These are phyloP conservation scores for Notodonta ziczac DNA, from an alignment of 2,888 invertebrate species.

Conservation along the genomic window DNA sequence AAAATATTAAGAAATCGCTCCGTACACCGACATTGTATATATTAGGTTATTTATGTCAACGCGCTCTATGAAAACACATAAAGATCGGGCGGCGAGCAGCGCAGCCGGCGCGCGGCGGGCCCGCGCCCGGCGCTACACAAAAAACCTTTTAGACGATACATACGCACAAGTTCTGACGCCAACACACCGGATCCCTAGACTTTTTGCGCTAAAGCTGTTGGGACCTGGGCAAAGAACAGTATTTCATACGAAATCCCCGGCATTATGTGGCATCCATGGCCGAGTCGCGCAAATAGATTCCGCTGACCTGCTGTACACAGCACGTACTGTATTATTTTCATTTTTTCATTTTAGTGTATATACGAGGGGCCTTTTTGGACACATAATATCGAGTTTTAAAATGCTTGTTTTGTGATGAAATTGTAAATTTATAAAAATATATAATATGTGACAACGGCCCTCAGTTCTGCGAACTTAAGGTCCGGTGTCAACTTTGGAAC, in stretches of 20 bases:
- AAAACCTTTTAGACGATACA: slow-evolving; percentile 42
- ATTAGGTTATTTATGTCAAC: slow-evolving; percentile 28
- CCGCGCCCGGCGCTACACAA: slow-evolving; percentile 20
- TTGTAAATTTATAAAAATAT: no score
- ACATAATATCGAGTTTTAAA: no score
- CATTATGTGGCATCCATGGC: slow-evolving; percentile 10
- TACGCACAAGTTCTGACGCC: slow-evolving; percentile 28
- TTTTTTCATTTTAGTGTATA: neutral
- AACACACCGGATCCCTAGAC: slow-evolving; percentile 27
- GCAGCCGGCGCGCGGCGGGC: neutral
- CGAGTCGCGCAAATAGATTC: neutral
- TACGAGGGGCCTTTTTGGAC: no score
- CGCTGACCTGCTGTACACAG: neutral
- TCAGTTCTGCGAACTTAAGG: no score
- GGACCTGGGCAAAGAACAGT: slow-evolving; percentile 22
- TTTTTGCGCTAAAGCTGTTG: slow-evolving; percentile 28
- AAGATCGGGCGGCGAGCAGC: slow-evolving; percentile 5
- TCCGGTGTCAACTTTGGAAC: no score
- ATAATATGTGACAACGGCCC: no score
- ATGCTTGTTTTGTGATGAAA: no score
- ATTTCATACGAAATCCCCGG: slow-evolving; percentile 20
- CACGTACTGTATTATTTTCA: neutral
- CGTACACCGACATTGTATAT: slow-evolving; percentile 15
- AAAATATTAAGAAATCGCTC: slow-evolving; percentile 18
- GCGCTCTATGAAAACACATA: slow-evolving; percentile 27